Evolutionary conservation across 2,113 vertebrate species (phyloP).

Genomic region (Oryctolagus cuniculus): mOryCun1.1 NC_091442.1:93184001-93184500

Average conservation of each 20-base stretch:
- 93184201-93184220: background rate
- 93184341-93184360: background rate
- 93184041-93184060: background rate
- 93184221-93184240: background rate
- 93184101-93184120: too few species aligned
- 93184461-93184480: too few species aligned
- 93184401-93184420: constrained; percentile 42
- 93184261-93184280: background rate
- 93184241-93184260: background rate
- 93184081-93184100: too few species aligned
- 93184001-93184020: background rate
- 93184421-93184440: constrained; percentile 47
- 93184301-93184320: background rate
- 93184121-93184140: too few species aligned
- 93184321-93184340: background rate
- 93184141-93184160: background rate
- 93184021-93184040: background rate
- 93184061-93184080: background rate
- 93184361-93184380: constrained; percentile 58
- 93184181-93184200: background rate
- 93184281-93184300: constrained; percentile 16
- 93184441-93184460: too few species aligned
- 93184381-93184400: constrained; percentile 27
- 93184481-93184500: too few species aligned
- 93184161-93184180: background rate